Percentiles rank a stretch among this genome's conserved stretches.
phyloP scores from a whole-genome alignment of 2,888 invertebrate species.

The Phyto melanocephala region DNA sequence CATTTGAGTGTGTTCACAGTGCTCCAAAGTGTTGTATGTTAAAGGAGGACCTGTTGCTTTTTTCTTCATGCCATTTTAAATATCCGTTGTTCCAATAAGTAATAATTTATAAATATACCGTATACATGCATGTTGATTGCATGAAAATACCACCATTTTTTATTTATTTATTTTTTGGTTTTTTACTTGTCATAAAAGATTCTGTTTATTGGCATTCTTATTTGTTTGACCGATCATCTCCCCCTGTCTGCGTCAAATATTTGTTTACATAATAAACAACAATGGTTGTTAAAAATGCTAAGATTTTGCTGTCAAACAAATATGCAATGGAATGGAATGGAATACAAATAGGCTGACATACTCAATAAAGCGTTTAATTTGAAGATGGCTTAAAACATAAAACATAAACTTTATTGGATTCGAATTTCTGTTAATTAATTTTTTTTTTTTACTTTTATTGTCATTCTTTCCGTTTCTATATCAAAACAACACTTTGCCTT shows the following conservation, averaged over 20 bases:
- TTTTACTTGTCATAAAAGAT: not conserved
- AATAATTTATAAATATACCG: too few relatives aligned
- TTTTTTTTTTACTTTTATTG: not conserved
- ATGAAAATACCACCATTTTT: not conserved
- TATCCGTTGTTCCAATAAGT: too few relatives aligned
- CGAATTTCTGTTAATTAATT: not conserved
- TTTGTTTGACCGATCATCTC: not conserved
- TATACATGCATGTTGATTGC: too few relatives aligned
- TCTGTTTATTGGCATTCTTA: not conserved
- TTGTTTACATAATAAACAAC: constrained; percentile 25
- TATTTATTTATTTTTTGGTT: not conserved
- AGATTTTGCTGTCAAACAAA: not conserved
- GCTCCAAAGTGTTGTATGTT: too few relatives aligned
- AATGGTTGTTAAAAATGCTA: not conserved
- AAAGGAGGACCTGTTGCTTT: too few relatives aligned
- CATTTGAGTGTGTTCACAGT: too few relatives aligned
- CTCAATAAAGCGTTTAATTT: not conserved
- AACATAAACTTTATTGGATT: constrained; percentile 4
- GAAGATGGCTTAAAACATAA: not conserved
- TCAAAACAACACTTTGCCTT: not conserved
- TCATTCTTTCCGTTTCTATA: not conserved
- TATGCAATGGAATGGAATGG: too few relatives aligned
- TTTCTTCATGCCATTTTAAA: too few relatives aligned
- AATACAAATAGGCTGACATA: not conserved
- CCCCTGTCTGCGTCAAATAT: not conserved